Evolutionary conservation across 2,797 vertebrate species (phyloP), one percentile per base, ranked within the genome.

Genomic region (Valencia hispanica): DNA sequence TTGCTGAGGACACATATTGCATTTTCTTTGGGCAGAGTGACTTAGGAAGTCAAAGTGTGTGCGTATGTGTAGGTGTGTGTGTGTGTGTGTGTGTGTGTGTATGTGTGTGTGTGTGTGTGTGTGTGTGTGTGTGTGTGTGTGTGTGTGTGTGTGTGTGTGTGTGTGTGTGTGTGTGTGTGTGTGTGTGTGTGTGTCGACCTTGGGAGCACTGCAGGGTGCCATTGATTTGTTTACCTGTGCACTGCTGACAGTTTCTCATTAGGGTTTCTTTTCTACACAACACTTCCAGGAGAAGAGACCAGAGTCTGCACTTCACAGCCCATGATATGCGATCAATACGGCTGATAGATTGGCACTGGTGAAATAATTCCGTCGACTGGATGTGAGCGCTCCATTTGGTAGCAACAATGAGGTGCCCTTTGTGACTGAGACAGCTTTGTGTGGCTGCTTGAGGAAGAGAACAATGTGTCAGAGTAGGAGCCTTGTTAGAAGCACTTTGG

Each of bases 201-300:
- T 95, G 94, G 89, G 79, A 86, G 84, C 25, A 25, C 89, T 91
- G 91, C 87, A 91, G 90, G 93, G 90, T 89, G 88, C 91, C 94
- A 96, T 95, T 95, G 95, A 96, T 96, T 96, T 96, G 95, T 96
- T 96, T 95, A 94, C 94, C 92, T 95, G 93, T 86, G 86, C 65
- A 70, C 86, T 81, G 84, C 93, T 95, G 95, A 95, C 95, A 95
- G 93, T 87, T 95, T 94, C 94, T 95, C 93, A 95, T 96, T 95
- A 95, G 91, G 25, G 87, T 92, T 94, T 94, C 93, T 91, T 93
- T 93, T 93, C 93, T 92, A 89, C 89, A 88, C 91, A 92, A 93
- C 92, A 94, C 93, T 92, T 95, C 93, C 91, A 93, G 91, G 78
- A 89, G 90, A 90, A 83, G 89, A 92, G 91, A 92, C 88, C 86